Base-by-base conservation (phyloP, 2,797 vertebrate genomes). In the Lithobates pipiens region DNA sequence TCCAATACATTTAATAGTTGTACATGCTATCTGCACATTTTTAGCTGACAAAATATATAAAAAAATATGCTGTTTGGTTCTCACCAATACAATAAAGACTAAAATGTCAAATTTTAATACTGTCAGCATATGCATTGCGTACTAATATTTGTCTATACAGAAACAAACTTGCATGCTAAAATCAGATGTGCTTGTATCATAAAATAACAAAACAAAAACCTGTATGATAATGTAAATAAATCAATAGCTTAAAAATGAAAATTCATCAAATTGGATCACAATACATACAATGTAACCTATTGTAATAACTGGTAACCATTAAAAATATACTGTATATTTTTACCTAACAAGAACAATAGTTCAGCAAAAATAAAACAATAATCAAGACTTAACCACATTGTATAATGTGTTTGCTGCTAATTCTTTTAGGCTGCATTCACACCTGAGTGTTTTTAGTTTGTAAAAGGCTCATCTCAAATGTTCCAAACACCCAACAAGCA, bases 1-100 rank as follows among this genome's bases (percentile, higher is more conserved):
- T 72, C 57, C 2, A 44, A 82, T 73, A 82, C n/a, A 73, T 63
- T 29, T 82, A 61, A 65, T 63, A 42, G 25, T 63, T 61, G n/a
- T 42, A 73, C 23, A 82, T 73, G 65, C 50, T 72, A 72, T 81
- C 44, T 80, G 36, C 69, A 81, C 54, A 54, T 72, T 23, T 34
- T 46, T 57, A 36, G 29, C 18, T 9, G 23, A 27, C 70, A 63
- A 57, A 61, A n/a, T n/a, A 27, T 71, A 70, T 25, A 72, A 72
- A 63, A 82, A 11, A 4, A 63, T 80, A 72, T 54, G 25, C 3
- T 3, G n/a, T 18, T 61, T 61, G 69, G 69, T 50, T 81, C 46
- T 72, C 70, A 63, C n/a, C 10, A 11, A 73, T 63, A 50, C 11
- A 25, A 13, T 13, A 10, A 6, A 74, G 72, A 46, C 72, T 74